Conservation (phyloP, 2,888 invertebrate species). For the Barypeithes pellucidus region DNA sequence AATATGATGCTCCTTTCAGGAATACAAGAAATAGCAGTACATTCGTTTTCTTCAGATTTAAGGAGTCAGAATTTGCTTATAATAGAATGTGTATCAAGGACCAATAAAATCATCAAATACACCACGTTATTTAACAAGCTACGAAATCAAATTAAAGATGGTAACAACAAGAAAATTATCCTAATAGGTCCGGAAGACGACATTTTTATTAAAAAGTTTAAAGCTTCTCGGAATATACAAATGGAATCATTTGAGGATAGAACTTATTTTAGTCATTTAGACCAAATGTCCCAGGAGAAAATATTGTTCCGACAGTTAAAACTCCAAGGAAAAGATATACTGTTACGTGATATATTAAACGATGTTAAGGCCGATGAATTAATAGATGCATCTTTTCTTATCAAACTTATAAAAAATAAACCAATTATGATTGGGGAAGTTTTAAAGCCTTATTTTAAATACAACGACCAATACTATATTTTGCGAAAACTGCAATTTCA, state of each 20-base stretch:
- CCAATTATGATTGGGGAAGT: not conserved
- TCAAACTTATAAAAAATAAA: not conserved
- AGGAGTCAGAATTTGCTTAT: constrained; percentile 21
- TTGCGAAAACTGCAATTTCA: constrained; percentile 7
- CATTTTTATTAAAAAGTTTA: constrained; percentile 9
- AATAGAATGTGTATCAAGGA: not conserved
- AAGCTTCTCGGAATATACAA: not conserved
- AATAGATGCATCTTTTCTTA: not conserved
- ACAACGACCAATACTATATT: not conserved
- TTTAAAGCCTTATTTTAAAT: not conserved
- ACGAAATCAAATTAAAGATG: not conserved
- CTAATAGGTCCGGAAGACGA: not conserved
- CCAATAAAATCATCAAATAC: not conserved
- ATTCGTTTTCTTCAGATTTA: constrained; percentile 21
- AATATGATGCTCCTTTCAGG: constrained; percentile 6
- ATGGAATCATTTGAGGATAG: not conserved
- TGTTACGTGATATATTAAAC: not conserved
- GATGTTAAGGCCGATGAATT: not conserved
- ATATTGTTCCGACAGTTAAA: constrained; percentile 14
- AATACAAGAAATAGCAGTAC: constrained; percentile 27
- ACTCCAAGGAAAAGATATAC: constrained; percentile 20
- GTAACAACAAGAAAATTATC: constrained; percentile 19
- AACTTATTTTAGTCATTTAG: constrained; percentile 9
- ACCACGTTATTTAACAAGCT: not conserved
- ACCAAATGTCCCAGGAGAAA: constrained; percentile 6